Base-by-base conservation (phyloP, 2,113 vertebrate genomes). In the Nestor notabilis region DNA sequence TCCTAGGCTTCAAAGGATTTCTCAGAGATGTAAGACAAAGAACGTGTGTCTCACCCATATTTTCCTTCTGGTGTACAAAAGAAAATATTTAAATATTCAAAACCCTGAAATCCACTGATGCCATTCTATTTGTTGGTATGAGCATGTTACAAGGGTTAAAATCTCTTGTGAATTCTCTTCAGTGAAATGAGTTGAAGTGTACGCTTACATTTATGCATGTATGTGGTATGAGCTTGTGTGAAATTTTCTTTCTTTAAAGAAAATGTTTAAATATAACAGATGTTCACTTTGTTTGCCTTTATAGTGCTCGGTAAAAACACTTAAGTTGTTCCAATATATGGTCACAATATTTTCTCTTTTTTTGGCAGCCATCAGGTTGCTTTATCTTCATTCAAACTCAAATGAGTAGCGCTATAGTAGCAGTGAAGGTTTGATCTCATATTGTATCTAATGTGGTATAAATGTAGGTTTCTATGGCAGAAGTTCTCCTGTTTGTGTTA, bases 231-330 rank as follows among this genome's bases (percentile, higher is more conserved):
- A 88, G 14, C 37, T 65, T 61, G 11, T 49, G 71, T 37, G 44
- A 86, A 46, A 25, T 69, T 55, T 78, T 70, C 29, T 84, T 90
- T 89, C 56, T 83, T 55, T 69, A 72, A 87, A 88, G 55, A 15
- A 39, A 72, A 81, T 2, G 3, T 81, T 93, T 72, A 52, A 91
- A 76, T 61, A 56, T 65, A 85, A 92, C 79, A 95, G 79, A 90
- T 90, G 75, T 88, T 95, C 63, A 16, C 37, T 93, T 84, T 91
- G 33, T 91, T 93, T 90, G 79, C 25, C 75, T 92, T 87, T 61
- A 66, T 13, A 69, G 44, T 65, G 39, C 63, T 70, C 63, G 43
- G 49, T 85, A 72, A 85, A 83, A 94, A 43, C 52, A 79, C 27
- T 60, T 6, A 71, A 85, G 41, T 88, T 92, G 37, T 80, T 95